phyloP scores from a whole-genome alignment of 35 echinoderm and acorn worm species.

The Apostichopus californicus region DNA sequence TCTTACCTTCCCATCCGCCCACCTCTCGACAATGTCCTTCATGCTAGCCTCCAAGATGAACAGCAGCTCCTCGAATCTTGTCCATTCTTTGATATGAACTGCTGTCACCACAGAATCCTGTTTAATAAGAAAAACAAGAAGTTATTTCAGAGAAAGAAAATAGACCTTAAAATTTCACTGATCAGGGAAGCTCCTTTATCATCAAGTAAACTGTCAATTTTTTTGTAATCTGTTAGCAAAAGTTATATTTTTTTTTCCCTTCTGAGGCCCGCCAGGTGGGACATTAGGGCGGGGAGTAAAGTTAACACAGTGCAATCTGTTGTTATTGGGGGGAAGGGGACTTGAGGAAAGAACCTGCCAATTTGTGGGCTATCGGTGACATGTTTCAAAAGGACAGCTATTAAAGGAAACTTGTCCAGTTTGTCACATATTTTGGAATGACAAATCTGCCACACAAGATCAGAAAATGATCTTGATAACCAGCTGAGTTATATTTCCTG shows the following conservation, averaged over 20 bases:
- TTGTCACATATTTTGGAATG: too few relatives aligned
- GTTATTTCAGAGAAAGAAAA: neutral
- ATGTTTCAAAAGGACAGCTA: too few relatives aligned
- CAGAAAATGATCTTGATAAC: too few relatives aligned
- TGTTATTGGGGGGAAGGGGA: too few relatives aligned
- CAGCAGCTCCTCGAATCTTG: conserved; percentile 71
- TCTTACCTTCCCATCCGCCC: conserved; percentile 94
- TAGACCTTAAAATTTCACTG: neutral
- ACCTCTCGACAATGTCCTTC: conserved; percentile 93
- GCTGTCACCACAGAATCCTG: conserved; percentile 70
- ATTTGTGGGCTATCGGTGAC: too few relatives aligned
- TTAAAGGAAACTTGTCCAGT: too few relatives aligned
- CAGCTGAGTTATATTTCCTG: too few relatives aligned
- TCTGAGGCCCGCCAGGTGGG: too few relatives aligned
- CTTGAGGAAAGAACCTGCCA: too few relatives aligned
- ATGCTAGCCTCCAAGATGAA: conserved; percentile 89
- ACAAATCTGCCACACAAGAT: too few relatives aligned
- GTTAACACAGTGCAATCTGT: too few relatives aligned
- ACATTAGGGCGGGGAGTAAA: too few relatives aligned
- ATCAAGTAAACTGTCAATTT: neutral
- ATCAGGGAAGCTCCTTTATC: neutral
- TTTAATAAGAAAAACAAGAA: neutral
- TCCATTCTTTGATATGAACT: conserved; percentile 73
- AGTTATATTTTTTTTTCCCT: neutral
- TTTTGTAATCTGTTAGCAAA: neutral